Conservation (phyloP, 2,888 invertebrate species). For the Melieria crassipennis region DNA sequence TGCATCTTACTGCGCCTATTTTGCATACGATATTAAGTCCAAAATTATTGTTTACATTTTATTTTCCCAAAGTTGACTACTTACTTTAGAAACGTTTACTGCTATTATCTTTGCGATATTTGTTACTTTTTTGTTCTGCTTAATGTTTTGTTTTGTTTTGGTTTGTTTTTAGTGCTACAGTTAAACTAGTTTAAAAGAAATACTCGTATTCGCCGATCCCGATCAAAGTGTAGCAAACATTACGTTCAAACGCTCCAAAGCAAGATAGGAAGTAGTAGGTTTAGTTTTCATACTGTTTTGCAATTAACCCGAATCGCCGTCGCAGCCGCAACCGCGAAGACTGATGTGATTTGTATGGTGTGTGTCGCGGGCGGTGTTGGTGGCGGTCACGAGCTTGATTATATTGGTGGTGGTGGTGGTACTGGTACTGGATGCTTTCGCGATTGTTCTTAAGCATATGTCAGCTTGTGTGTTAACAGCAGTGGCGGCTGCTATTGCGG, state of each 20-base stretch:
- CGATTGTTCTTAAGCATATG: constrained; percentile 20
- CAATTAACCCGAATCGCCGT: too few relatives aligned
- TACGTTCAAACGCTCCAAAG: too few relatives aligned
- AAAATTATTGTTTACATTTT: background rate
- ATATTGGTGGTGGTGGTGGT: background rate
- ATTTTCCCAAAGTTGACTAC: background rate
- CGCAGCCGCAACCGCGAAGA: too few relatives aligned
- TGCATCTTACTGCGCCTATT: too few relatives aligned
- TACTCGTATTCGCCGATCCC: too few relatives aligned
- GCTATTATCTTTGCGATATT: constrained; percentile 10
- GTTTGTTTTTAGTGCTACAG: constrained; percentile 3
- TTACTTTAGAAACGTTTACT: constrained; percentile 10
- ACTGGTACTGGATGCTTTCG: too few relatives aligned
- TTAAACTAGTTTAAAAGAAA: constrained; percentile 10
- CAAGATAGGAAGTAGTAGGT: too few relatives aligned
- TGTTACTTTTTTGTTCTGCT: background rate
- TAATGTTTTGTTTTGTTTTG: constrained; percentile 1
- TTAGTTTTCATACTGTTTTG: too few relatives aligned
- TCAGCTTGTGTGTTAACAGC: constrained; percentile 36
- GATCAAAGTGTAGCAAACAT: too few relatives aligned
- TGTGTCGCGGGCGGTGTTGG: too few relatives aligned
- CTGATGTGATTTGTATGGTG: too few relatives aligned
- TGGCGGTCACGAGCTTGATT: background rate
- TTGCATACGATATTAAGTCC: background rate
- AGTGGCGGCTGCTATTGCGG: constrained; percentile 44